A percentile compares a stretch with the other conserved stretches of the same genome.
These are phyloP conservation scores for Misgurnus mizolepis DNA, from an alignment of 2,113 vertebrate genomes.

Conservation along the genomic window DNA sequence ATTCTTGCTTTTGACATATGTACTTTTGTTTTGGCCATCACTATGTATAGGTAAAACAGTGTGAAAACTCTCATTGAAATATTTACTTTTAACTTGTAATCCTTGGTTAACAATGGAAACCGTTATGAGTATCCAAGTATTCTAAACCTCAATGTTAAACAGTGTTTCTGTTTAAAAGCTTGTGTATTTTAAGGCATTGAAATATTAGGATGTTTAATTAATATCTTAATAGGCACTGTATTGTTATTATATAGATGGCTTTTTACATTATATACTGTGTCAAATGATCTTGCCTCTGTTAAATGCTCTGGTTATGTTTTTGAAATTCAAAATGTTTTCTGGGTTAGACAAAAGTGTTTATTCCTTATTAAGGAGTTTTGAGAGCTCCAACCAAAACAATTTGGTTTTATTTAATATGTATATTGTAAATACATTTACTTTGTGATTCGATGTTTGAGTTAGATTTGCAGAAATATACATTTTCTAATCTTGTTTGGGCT, in stretches of 20 bases:
- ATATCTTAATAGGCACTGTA: neutral
- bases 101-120: neutral
- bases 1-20: constrained; percentile 4
- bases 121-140: neutral
- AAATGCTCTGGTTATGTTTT: neutral
- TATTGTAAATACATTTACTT: constrained; percentile 38
- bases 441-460: constrained; percentile 26
- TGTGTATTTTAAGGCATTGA: neutral
- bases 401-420: constrained; percentile 49
- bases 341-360: constrained; percentile 26
- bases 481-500: constrained; percentile 19
- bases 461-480: constrained; percentile 36
- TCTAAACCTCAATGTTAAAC: neutral
- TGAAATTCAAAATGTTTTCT: neutral
- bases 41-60: neutral
- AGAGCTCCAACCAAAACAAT: constrained; percentile 49
- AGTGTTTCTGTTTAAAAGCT: neutral
- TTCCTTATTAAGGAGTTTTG: constrained; percentile 49
- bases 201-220: neutral
- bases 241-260: neutral
- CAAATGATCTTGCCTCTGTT: neutral
- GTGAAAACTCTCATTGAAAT: neutral
- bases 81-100: neutral
- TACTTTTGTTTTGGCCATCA: neutral
- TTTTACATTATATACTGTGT: neutral